Evolutionary conservation across 2,797 vertebrate species (phyloP), one percentile per base, ranked within the genome.

Genomic region (Acanthurus tractus): DNA sequence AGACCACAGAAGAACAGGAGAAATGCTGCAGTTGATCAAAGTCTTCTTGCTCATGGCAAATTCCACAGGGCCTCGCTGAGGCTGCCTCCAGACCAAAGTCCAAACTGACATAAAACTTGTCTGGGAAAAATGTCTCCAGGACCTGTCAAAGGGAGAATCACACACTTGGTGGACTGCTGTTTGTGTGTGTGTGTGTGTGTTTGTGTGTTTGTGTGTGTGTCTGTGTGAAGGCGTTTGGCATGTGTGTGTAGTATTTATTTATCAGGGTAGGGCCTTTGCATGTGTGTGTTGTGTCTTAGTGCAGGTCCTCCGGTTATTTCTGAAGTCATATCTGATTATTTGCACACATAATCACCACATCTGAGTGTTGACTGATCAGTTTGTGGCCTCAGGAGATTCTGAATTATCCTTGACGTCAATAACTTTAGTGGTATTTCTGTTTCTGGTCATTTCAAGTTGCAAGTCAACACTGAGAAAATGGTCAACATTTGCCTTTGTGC

Each of bases 231-330:
- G 88, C 58, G 59, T 85, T 86, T 89, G 61, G 75, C 86, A 4
- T 66, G 68, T 78, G 69, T 76, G 66, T 89, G 90, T 50, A 49
- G 86, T 90, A 85, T 93, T 90, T 89, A 73, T 86, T 83, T 63
- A 40, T 82, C 80, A 71, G 81, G 80, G 68, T 45, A 58, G 59
- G 70, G 64, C 40, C 40, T 62, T 46, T 46, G 55, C 53, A 10
- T 54, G 65, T 42, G 13, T 75, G 49, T 56, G 54, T 50, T 48
- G 44, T 29, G 13, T 63, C 0, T 25, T 34, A 15, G n/a, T 0
- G 7, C 64, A 55, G 17, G 36, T 55, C 52, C 8, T 29, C 36
- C 12, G 22, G 22, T 18, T 44, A 12, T 29, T 38, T 66, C n/a
- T 29, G 18, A 52, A 22, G 15, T 17, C 18, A 4, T 6, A 7